Evolutionary conservation across 1,140 invertebrate genomes (phyloP), one percentile per base, ranked within the genome.

Genomic region (Scaptomyza graminum): DNA sequence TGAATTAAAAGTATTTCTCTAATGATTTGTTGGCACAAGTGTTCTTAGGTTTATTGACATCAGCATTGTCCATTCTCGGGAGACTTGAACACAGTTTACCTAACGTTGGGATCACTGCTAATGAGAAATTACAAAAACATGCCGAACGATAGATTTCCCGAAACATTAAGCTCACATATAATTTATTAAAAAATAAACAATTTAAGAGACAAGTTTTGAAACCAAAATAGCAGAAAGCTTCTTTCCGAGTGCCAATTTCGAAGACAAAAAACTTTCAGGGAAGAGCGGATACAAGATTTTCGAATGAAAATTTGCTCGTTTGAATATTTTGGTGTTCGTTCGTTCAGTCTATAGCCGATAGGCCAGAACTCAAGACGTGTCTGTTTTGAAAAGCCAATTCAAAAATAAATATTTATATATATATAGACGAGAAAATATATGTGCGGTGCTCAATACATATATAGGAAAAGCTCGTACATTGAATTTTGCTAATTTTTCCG

Each of bases 191-290:
- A 51, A 22, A 28, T 44, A 57, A 68, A 75, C 41, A 60, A 57
- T 60, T 50, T 84, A 74, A 28, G 43, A 65, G 56, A 59, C 11
- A 78, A 76, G 60, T 51, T 39, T 51, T 39, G 44, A 66, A 66
- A 71, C 74, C 65, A 64, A 88, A 82, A 82, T 88, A 88, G 73
- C 76, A 74, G 79, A 79, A 88, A 88, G 76, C 79, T 88, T 22
- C 18, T 22, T 22, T 22, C 18, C 2, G 18, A 22, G 4, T 22
- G 18, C 4, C 18, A 2, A 3, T 18, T 22, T 57, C 43, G 28
- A 7, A 3, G 28, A 31, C 28, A 31, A 81, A 75, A 67, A 85
- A 85, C 46, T 85, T 85, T 71, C 63, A 68, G 66, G 50, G 55
- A 54, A 54, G 52, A 62, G 63, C 63, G 64, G 47, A 60, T 59